phyloP scores from a whole-genome alignment of 2,888 invertebrate species.

The Sarcophaga variegata region DNA sequence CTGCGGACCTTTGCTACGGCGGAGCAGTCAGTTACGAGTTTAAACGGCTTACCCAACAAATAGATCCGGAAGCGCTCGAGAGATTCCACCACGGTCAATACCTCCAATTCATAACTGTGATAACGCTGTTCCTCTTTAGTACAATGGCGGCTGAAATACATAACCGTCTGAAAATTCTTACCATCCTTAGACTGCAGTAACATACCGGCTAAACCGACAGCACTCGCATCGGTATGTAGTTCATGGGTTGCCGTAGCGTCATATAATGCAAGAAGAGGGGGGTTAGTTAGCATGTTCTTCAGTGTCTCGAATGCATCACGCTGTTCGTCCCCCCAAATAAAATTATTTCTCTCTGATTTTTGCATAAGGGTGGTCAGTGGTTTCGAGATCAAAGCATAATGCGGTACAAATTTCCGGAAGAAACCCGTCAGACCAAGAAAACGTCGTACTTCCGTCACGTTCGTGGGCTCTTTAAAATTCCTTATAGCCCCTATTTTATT shows the following conservation, averaged over 20 bases:
- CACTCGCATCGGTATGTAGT: slow-evolving; percentile 55
- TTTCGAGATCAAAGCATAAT: slow-evolving; percentile 36
- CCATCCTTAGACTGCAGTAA: slow-evolving; percentile 47
- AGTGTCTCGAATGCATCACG: slow-evolving; percentile 17
- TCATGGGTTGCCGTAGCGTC: slow-evolving; percentile 40
- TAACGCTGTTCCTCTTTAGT: slow-evolving; percentile 66
- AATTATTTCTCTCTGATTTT: slow-evolving; percentile 36
- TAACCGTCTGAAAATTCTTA: slow-evolving; percentile 52
- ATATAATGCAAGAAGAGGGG: slow-evolving; percentile 40
- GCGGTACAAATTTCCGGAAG: slow-evolving; percentile 41
- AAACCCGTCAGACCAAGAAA: slow-evolving; percentile 45
- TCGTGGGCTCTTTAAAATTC: slow-evolving; percentile 16
- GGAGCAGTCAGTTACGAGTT: slow-evolving; percentile 41
- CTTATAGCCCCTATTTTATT: slow-evolving; percentile 13
- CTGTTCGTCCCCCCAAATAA: slow-evolving; percentile 31
- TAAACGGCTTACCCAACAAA: slow-evolving; percentile 39
- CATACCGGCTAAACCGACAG: slow-evolving; percentile 46
- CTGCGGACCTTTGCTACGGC: slow-evolving; percentile 30
- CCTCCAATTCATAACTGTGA: slow-evolving; percentile 76
- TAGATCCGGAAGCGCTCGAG: slow-evolving; percentile 76
- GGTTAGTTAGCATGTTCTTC: slow-evolving; percentile 28
- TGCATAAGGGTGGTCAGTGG: slow-evolving; percentile 7
- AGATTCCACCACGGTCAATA: slow-evolving; percentile 76
- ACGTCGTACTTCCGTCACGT: slow-evolving; percentile 16
- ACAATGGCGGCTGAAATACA: too few species aligned